A percentile compares a stretch with the other conserved stretches of the same genome.
Conservation (phyloP, 2,797 vertebrate genomes). For the Jordanella pulchra region DNA sequence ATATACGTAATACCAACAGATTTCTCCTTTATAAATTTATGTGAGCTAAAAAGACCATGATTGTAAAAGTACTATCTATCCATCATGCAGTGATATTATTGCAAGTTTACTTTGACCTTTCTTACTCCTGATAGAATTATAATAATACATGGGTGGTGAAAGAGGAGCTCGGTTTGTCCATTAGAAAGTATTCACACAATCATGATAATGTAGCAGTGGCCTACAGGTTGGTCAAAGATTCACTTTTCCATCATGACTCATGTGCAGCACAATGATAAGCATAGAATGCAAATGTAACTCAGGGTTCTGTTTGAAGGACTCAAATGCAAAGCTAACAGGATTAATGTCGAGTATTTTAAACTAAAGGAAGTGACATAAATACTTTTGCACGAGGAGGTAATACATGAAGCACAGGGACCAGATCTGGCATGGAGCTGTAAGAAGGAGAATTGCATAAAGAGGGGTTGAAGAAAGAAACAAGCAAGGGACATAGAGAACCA, state of each 20-base stretch:
- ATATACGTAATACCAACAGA: background rate
- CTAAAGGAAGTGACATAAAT: too few relatives aligned
- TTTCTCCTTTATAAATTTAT: background rate
- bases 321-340: too few relatives aligned
- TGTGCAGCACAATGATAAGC: slow-evolving; percentile 3
- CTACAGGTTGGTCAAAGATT: slow-evolving; percentile 11
- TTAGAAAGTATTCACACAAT: slow-evolving; percentile 18
- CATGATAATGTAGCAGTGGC: slow-evolving; percentile 7
- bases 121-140: background rate
- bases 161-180: background rate
- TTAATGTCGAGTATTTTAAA: too few relatives aligned
- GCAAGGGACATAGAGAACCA: too few relatives aligned
- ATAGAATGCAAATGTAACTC: background rate
- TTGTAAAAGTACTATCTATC: background rate
- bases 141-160: slow-evolving; percentile 3
- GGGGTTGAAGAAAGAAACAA: too few relatives aligned
- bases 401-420: too few relatives aligned
- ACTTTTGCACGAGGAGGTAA: too few relatives aligned
- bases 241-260: slow-evolving; percentile 2
- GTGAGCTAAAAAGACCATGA: background rate
- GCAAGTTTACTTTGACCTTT: slow-evolving; percentile 12
- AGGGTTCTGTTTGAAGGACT: too few relatives aligned
- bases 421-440: too few relatives aligned
- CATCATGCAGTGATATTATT: slow-evolving; percentile 12
- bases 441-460: too few relatives aligned